Percentiles rank a stretch among this genome's conserved stretches.
These are phyloP conservation scores for Diarsia brunnea DNA, from an alignment of 2,888 invertebrate genomes.

Conservation along the genomic window DNA sequence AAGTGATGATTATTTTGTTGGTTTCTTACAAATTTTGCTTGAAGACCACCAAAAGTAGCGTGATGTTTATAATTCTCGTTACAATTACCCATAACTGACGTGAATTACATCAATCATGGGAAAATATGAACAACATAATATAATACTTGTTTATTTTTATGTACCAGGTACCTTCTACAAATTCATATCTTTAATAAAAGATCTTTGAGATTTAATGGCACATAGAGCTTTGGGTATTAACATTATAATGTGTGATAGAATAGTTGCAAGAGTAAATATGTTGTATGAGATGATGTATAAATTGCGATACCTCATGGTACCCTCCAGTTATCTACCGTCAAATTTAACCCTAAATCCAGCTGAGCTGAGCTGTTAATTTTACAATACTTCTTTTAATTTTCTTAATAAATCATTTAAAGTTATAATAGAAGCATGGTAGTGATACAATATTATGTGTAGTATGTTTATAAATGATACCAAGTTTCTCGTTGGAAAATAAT, in stretches of 20 bases:
- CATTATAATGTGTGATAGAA: not conserved
- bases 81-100: not conserved
- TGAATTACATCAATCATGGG: not conserved
- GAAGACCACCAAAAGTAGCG: not conserved
- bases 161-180: too few relatives aligned
- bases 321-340: not conserved
- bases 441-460: not conserved
- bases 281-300: not conserved
- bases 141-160: not conserved
- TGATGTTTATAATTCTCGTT: not conserved
- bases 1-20: not conserved
- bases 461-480: conserved; percentile 1
- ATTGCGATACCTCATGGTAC: not conserved
- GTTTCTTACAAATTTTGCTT: not conserved
- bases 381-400: not conserved
- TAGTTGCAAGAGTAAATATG: not conserved
- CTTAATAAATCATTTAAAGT: not conserved
- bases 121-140: not conserved
- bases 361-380: not conserved
- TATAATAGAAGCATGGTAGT: not conserved
- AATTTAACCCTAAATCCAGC: not conserved
- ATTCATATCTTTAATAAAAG: not conserved
- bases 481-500: conserved; percentile 6
- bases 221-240: not conserved
- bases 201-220: not conserved